Evolutionary conservation across 2,113 vertebrate species (phyloP).

Genomic region (Sphyrna mokarran): DNA sequence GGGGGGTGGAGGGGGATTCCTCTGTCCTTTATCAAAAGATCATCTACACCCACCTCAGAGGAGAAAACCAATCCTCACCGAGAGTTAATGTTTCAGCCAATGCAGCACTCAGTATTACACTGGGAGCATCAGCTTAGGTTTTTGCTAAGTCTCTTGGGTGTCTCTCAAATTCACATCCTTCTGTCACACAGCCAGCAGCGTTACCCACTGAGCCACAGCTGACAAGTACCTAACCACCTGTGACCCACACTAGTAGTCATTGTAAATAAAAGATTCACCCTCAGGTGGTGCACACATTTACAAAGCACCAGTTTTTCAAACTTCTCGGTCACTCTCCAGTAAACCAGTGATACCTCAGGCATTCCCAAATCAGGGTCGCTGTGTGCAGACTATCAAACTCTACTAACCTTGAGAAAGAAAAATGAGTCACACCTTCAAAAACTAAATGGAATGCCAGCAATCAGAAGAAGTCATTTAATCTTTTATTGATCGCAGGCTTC

Average conservation of each 20-base stretch:
- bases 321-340: not conserved
- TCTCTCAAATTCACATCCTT: not conserved
- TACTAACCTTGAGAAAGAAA: constrained; percentile 23
- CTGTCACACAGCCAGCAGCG: not conserved
- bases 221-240: not conserved
- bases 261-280: not conserved
- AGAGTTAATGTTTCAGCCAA: not conserved
- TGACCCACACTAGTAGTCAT: not conserved
- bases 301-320: not conserved
- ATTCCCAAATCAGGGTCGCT: not conserved
- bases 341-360: not conserved
- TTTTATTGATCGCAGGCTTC: constrained; percentile 19
- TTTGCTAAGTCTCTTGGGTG: not conserved
- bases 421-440: constrained; percentile 31
- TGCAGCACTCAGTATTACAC: not conserved
- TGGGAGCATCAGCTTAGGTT: not conserved
- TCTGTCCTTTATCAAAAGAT: not conserved
- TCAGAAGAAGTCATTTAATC: constrained; percentile 33
- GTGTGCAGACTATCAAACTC: constrained; percentile 10
- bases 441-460: constrained; percentile 25
- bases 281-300: not conserved
- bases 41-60: not conserved
- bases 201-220: not conserved
- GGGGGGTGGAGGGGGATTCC: not conserved
- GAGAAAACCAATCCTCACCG: not conserved